phyloP scores from a whole-genome alignment of 35 echinoderm and acorn worm species.

The Patiria miniata region DNA sequence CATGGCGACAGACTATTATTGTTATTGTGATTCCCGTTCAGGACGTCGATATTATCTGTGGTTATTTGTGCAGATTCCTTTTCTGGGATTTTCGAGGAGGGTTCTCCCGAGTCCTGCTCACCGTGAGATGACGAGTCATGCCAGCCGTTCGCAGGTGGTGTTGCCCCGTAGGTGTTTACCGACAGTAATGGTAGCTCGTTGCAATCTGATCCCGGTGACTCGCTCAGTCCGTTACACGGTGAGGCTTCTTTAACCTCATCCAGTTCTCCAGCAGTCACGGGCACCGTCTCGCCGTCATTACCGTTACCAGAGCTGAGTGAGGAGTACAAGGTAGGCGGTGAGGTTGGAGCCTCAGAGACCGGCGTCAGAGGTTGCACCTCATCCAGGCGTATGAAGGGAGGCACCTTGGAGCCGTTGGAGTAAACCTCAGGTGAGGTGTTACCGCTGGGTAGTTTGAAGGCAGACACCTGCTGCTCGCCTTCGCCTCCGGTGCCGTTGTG shows the following conservation, averaged over 20 bases:
- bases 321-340: background rate
- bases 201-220: background rate
- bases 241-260: background rate
- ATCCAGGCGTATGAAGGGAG: constrained; percentile 37
- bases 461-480: background rate
- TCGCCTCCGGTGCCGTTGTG: background rate
- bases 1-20: background rate
- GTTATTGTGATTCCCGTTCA: constrained; percentile 9
- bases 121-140: background rate
- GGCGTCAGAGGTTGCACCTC: constrained; percentile 35
- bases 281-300: background rate
- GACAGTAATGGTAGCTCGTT: constrained; percentile 6
- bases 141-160: background rate
- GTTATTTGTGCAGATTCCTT: background rate
- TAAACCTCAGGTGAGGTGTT: background rate
- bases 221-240: background rate
- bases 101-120: background rate
- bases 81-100: background rate
- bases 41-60: background rate
- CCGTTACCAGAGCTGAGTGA: background rate
- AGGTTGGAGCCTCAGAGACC: background rate
- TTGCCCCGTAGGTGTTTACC: background rate
- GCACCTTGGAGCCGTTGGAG: constrained; percentile 11
- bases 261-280: background rate
- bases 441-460: constrained; percentile 22